Percentiles rank a stretch among this genome's conserved stretches.
These are phyloP conservation scores for Penaeus monodon DNA, from an alignment of 2,888 invertebrate genomes.

Conservation along the genomic window DNA sequence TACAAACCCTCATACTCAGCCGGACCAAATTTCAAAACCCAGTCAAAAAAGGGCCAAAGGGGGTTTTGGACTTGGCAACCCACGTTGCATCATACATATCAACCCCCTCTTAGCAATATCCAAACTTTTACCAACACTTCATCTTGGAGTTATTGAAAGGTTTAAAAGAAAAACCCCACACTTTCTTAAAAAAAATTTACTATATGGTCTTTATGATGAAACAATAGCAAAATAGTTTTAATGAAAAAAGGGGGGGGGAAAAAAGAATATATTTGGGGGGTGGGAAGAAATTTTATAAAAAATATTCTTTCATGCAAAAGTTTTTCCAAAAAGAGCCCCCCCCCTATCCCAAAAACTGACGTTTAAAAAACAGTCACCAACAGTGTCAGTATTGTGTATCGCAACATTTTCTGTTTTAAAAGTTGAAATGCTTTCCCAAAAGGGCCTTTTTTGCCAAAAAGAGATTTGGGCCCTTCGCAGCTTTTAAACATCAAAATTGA, in stretches of 20 bases:
- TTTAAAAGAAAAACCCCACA: constrained; percentile 69
- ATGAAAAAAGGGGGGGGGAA: too few relatives aligned
- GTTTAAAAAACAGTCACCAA: constrained; percentile 85
- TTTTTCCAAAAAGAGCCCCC: constrained; percentile 71
- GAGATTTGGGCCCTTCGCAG: constrained; percentile 94
- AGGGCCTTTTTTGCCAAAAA: constrained; percentile 86
- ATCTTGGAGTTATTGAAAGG: constrained; percentile 79
- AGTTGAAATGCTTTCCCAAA: constrained; percentile 86
- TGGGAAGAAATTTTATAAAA: too few relatives aligned
- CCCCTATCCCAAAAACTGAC: too few relatives aligned
- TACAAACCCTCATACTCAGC: constrained; percentile 90
- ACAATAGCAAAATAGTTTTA: too few relatives aligned
- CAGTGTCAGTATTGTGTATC: constrained; percentile 88
- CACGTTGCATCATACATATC: constrained; percentile 89
- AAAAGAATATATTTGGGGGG: too few relatives aligned
- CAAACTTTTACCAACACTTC: constrained; percentile 88
- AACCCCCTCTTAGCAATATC: constrained; percentile 89
- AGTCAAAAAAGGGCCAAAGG: constrained; percentile 79
- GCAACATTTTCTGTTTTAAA: constrained; percentile 92
- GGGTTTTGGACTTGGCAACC: constrained; percentile 85
- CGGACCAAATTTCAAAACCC: constrained; percentile 90
- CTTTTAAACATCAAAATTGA: constrained; percentile 89
- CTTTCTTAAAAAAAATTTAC: background rate
- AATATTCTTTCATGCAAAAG: constrained; percentile 67
- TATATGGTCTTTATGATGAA: background rate